Conservation (phyloP, 2,113 vertebrate species). For the Conger conger region DNA sequence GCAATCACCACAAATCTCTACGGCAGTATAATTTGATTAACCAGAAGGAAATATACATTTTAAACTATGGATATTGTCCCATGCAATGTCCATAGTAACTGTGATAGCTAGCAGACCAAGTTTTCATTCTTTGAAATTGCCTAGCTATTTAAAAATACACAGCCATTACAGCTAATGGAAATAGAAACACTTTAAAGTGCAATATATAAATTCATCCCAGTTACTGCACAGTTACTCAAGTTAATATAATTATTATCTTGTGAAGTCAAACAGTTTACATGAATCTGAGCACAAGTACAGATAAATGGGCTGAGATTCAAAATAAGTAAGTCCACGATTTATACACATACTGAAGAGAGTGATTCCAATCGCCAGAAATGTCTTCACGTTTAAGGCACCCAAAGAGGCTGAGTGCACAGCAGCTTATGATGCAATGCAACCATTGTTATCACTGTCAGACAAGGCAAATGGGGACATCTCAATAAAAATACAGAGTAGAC, state of each 20-base stretch:
- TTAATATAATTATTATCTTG: slow-evolving; percentile 5
- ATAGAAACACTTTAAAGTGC: not conserved
- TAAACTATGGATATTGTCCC: too few species aligned
- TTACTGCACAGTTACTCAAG: not conserved
- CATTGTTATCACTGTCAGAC: not conserved
- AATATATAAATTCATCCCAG: not conserved
- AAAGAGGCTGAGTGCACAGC: not conserved
- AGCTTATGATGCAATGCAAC: not conserved
- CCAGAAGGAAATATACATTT: not conserved
- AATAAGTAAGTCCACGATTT: not conserved
- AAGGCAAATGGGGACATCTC: not conserved
- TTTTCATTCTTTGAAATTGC: slow-evolving; percentile 7
- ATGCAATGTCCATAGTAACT: not conserved
- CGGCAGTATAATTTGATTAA: not conserved
- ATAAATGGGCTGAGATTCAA: not conserved
- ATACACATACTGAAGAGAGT: not conserved
- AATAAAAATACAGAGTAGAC: not conserved
- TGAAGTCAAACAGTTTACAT: slow-evolving; percentile 10
- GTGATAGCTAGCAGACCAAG: not conserved
- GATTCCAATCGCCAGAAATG: not conserved
- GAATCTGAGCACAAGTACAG: not conserved
- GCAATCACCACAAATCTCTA: not conserved
- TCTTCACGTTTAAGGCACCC: not conserved
- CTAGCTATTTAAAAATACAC: not conserved
- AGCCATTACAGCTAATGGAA: not conserved